Evolutionary conservation across 2,113 vertebrate species (phyloP).

Genomic region (Calypte anna): DNA sequence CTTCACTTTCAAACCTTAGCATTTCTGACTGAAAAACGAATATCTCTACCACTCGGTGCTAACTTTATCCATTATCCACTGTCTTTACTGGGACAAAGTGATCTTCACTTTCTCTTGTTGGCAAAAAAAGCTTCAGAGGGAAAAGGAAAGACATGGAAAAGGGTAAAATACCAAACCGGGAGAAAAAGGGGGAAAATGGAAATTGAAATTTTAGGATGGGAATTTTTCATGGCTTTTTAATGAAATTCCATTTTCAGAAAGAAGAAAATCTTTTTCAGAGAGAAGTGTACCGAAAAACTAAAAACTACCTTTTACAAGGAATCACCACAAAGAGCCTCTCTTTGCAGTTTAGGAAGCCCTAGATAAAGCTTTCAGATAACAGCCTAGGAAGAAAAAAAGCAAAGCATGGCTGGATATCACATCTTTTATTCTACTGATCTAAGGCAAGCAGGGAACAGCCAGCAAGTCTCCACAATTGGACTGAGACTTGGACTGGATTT

Average conservation of each 20-base stretch:
- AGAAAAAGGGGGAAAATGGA: background rate
- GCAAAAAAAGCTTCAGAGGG: background rate
- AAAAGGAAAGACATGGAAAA: background rate
- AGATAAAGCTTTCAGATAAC: background rate
- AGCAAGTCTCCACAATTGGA: background rate
- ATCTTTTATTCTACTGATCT: background rate
- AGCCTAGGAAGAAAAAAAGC: background rate
- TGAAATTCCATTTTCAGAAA: background rate
- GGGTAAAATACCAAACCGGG: background rate
- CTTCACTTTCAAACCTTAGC: background rate
- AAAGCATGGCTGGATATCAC: background rate
- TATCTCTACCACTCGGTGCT: background rate
- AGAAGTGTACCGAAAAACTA: background rate
- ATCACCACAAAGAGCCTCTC: background rate
- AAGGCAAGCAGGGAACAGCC: background rate
- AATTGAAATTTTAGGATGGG: background rate
- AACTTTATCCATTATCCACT: background rate
- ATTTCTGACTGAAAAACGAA: background rate
- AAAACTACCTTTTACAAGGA: background rate
- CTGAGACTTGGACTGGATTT: conserved; percentile 48
- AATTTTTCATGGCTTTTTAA: background rate
- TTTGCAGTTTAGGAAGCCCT: background rate
- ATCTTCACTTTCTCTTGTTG: background rate
- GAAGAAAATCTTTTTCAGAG: background rate
- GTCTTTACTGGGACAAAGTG: background rate